These are phyloP conservation scores for Gymnodraco acuticeps DNA, from an alignment of 2,797 vertebrate species.

Conservation along the genomic window DNA sequence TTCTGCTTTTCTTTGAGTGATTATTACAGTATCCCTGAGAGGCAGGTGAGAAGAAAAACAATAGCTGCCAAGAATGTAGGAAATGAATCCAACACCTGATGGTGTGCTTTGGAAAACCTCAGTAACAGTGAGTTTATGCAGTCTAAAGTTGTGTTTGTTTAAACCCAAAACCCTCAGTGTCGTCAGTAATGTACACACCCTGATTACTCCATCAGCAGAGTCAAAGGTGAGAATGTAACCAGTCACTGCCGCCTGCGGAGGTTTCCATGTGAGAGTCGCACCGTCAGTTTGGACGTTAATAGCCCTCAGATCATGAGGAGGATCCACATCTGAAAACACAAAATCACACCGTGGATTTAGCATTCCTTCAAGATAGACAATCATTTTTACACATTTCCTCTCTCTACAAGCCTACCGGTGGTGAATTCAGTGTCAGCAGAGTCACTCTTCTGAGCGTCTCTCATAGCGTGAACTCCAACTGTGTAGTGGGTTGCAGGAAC, in stretches of 20 bases:
- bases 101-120: not conserved
- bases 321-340: slow-evolving; percentile 86
- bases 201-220: slow-evolving; percentile 85
- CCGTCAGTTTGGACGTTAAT: slow-evolving; percentile 89
- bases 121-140: not conserved
- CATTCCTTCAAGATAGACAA: not conserved
- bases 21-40: not conserved
- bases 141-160: not conserved
- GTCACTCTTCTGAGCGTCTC: slow-evolving; percentile 85
- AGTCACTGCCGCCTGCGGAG: slow-evolving; percentile 87
- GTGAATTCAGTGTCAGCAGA: slow-evolving; percentile 86
- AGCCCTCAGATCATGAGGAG: slow-evolving; percentile 88
- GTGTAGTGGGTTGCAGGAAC: slow-evolving; percentile 89
- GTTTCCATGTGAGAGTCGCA: slow-evolving; percentile 89
- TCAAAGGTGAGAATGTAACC: slow-evolving; percentile 90
- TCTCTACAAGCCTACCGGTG: slow-evolving; percentile 84
- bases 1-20: not conserved
- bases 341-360: not conserved
- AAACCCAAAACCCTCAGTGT: not conserved
- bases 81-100: not conserved
- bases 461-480: slow-evolving; percentile 86
- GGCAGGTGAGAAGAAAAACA: not conserved
- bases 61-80: not conserved
- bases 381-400: no score
- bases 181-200: slow-evolving; percentile 77